Conservation (phyloP, 1,140 invertebrate species). For the Tribolium castaneum region DNA sequence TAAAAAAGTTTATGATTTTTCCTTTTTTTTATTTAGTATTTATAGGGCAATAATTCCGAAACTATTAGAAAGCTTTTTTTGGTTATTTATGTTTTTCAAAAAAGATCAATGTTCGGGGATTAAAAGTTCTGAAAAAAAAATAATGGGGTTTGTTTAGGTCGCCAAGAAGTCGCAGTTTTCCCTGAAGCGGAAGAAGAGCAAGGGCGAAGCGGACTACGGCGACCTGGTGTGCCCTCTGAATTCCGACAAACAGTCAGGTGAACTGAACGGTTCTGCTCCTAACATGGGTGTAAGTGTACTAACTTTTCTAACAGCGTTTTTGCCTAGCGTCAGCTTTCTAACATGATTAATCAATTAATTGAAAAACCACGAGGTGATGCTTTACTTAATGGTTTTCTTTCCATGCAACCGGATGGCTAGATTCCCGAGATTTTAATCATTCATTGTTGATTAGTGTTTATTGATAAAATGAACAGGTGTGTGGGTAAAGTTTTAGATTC, state of each 20-base stretch:
- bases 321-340: neutral
- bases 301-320: constrained; percentile 65
- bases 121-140: neutral
- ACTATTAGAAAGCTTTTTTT: no score
- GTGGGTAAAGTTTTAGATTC: constrained; percentile 12
- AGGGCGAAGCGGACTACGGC: constrained; percentile 83
- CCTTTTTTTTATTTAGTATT: no score
- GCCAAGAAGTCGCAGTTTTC: constrained; percentile 92
- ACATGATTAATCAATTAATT: constrained; percentile 33
- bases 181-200: constrained; percentile 87
- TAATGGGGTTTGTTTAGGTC: constrained; percentile 69
- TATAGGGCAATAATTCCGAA: no score
- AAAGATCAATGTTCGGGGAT: no score
- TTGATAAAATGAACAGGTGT: constrained; percentile 32
- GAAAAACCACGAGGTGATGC: constrained; percentile 24
- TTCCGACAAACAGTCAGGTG: constrained; percentile 72
- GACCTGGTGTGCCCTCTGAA: constrained; percentile 88
- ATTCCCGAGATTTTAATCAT: constrained; percentile 64
- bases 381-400: constrained; percentile 56
- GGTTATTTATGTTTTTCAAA: no score
- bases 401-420: constrained; percentile 59
- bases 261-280: constrained; percentile 64
- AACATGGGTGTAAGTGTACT: constrained; percentile 67
- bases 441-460: constrained; percentile 60
- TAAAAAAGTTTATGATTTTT: neutral